Conservation (phyloP, 2,113 vertebrate genomes). For the Pygoscelis antarcticus region DNA sequence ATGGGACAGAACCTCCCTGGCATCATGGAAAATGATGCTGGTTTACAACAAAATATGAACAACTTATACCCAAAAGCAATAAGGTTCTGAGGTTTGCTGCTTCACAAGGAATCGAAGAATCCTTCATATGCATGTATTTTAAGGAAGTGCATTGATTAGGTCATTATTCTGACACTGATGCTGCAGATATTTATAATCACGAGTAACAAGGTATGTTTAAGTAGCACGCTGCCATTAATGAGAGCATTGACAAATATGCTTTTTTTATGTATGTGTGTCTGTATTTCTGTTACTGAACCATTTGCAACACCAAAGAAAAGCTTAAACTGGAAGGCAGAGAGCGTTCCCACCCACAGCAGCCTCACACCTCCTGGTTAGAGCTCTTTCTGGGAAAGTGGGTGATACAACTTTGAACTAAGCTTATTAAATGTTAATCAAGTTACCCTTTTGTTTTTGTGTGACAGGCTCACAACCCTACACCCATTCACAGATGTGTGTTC, state of each 20-base stretch:
- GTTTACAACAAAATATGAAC: not conserved
- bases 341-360: not conserved
- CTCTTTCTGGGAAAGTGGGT: not conserved
- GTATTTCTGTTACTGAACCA: not conserved
- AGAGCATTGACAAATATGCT: not conserved
- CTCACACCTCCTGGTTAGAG: not conserved
- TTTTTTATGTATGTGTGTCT: not conserved
- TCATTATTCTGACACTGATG: not conserved
- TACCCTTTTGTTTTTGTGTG: not conserved
- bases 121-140: not conserved
- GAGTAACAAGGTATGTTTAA: not conserved
- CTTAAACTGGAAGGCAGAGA: not conserved
- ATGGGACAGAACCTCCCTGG: not conserved
- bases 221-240: not conserved
- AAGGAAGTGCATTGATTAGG: not conserved
- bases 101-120: not conserved
- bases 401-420: not conserved
- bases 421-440: slow-evolving; percentile 13
- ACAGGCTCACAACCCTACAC: not conserved
- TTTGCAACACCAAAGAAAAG: not conserved
- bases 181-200: not conserved
- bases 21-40: not conserved
- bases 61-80: not conserved
- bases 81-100: not conserved
- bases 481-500: not conserved